Conservation (phyloP, 2,797 vertebrate genomes). For the Cyclura pinguis region DNA sequence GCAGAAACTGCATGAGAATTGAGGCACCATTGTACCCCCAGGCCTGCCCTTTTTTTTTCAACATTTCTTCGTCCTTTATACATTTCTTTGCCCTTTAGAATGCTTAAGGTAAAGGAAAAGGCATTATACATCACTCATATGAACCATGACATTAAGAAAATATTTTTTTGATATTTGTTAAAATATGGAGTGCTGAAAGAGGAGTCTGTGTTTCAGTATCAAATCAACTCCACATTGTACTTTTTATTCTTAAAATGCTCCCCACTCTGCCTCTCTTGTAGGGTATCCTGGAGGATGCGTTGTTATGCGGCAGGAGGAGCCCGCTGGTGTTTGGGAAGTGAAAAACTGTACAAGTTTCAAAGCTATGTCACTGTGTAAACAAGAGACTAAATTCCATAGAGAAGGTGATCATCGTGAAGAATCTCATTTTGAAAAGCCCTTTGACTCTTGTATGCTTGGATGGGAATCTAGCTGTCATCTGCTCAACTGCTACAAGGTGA, state of each 20-base stretch:
- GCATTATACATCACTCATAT: neutral
- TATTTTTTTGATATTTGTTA: neutral
- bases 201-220: slow-evolving; percentile 27
- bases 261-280: slow-evolving; percentile 60
- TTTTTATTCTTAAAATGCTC: slow-evolving; percentile 21
- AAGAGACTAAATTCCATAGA: slow-evolving; percentile 78
- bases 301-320: slow-evolving; percentile 83
- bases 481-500: slow-evolving; percentile 91
- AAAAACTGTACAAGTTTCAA: slow-evolving; percentile 88
- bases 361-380: slow-evolving; percentile 91
- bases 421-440: slow-evolving; percentile 77
- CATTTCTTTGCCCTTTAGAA: neutral
- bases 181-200: neutral
- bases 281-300: slow-evolving; percentile 89
- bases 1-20: too few species aligned
- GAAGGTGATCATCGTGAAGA: slow-evolving; percentile 78
- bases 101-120: neutral
- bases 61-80: neutral
- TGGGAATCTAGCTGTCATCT: slow-evolving; percentile 90
- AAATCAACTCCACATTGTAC: neutral
- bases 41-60: neutral
- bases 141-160: neutral
- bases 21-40: too few species aligned
- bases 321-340: slow-evolving; percentile 91
- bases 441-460: slow-evolving; percentile 85